A percentile compares a stretch with the other conserved stretches of the same genome.
Conservation (phyloP, 2,888 invertebrate genomes). For the Monopis laevigella region DNA sequence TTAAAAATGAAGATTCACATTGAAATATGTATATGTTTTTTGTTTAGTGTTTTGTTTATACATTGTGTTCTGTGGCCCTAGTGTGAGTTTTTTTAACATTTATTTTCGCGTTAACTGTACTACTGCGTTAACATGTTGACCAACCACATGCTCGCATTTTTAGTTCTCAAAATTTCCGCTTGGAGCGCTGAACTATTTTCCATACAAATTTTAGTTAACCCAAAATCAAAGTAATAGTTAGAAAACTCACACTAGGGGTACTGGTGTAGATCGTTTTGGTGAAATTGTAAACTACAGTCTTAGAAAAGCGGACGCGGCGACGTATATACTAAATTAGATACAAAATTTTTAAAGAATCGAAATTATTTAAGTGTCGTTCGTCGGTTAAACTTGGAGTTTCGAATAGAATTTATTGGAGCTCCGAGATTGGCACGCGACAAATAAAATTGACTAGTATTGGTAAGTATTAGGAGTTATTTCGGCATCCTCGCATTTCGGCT, state of each 20-base stretch:
- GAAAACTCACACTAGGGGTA: no score
- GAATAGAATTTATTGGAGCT: no score
- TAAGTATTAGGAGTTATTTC: slow-evolving; percentile 54
- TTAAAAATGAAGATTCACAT: slow-evolving; percentile 29
- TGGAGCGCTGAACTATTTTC: no score
- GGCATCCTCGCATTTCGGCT: slow-evolving; percentile 68
- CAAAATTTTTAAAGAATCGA: slow-evolving; percentile 54
- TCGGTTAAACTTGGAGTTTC: not conserved
- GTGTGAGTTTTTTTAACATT: no score
- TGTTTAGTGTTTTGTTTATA: not conserved
- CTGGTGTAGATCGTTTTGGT: slow-evolving; percentile 38
- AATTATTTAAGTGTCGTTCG: slow-evolving; percentile 46
- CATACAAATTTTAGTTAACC: no score
- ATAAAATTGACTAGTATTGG: slow-evolving; percentile 45
- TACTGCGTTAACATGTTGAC: no score
- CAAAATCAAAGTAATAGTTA: no score
- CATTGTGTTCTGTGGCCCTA: slow-evolving; percentile 3
- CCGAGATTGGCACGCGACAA: not conserved
- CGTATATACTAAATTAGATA: slow-evolving; percentile 60
- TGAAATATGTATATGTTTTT: not conserved
- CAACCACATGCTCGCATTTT: no score
- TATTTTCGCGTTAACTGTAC: no score
- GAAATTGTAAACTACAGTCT: slow-evolving; percentile 56
- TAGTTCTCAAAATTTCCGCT: no score
- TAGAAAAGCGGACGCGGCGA: slow-evolving; percentile 49